Evolutionary conservation across 2,797 vertebrate genomes (phyloP), one percentile per base, ranked within the genome.

Genomic region (Lithobates pipiens): DNA sequence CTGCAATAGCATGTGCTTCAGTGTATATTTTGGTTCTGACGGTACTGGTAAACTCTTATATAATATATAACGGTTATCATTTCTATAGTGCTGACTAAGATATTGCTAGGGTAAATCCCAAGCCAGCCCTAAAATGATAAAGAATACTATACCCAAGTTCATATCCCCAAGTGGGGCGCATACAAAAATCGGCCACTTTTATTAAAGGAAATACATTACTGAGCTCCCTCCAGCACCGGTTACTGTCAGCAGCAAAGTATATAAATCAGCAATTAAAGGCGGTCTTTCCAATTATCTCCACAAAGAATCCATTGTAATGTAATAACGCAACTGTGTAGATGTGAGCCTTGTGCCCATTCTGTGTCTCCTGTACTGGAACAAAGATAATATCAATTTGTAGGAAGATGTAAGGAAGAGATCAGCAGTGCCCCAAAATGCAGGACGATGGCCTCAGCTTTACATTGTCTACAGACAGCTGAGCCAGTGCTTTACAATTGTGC

Each of bases 121-220:
- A 15, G 39, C 80, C 88, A 75, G 11, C 74, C 69, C 76, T 83
- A 78, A 86, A 83, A 86, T 74, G 82, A 86, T 78, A 86, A 78
- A 76, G 82, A 87, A 88, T 82, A 72, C 81, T 74, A 65, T 88
- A 86, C 85, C 88, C 80, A 70, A 74, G 69, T 78, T 78, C 63
- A 82, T 83, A 78, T 83, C 70, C 85, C 85, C 80, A 50, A 78
- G 80, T 63, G 80, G 69, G 46, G 57, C 65, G 18, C 57, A 77
- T 77, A 72, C 80, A 74, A 57, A 83, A 86, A 82, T 83, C 76
- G 76, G 68, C 54, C 75, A 74, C 80, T 86, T 86, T 86, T 86
- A 86, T 86, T 86, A 86, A 86, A 86, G 85, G 83, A 86, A 86
- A 86, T 86, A 86, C 80, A 83, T 86, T 86, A 86, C 75, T 54